Conservation (phyloP, 2,113 vertebrate species). For the Polyodon spathula region DNA sequence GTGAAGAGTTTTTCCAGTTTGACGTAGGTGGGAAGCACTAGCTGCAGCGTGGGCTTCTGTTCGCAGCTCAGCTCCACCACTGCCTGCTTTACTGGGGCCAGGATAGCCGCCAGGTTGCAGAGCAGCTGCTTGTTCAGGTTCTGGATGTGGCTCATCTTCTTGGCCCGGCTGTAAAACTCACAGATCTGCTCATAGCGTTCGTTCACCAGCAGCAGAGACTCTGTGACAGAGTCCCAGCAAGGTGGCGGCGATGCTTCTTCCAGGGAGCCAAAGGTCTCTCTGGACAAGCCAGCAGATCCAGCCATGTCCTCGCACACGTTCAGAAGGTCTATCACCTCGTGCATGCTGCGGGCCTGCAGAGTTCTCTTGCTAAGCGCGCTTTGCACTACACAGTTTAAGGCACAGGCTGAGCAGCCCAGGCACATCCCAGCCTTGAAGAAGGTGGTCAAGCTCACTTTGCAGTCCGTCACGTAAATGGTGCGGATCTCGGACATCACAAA, state of each 20-base stretch:
- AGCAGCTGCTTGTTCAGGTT: constrained; percentile 94
- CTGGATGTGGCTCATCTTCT: constrained; percentile 85
- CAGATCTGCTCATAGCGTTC: constrained; percentile 93
- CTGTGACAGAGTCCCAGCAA: constrained; percentile 89
- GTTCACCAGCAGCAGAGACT: constrained; percentile 87
- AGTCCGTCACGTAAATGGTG: constrained; percentile 87
- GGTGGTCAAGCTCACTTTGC: constrained; percentile 67
- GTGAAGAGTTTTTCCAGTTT: constrained; percentile 97
- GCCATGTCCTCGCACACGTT: constrained; percentile 82
- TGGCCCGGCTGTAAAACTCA: constrained; percentile 87
- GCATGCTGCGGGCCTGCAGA: constrained; percentile 88
- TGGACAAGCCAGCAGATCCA: constrained; percentile 66
- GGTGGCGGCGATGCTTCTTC: constrained; percentile 75
- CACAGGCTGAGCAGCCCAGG: constrained; percentile 86
- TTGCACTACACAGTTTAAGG: constrained; percentile 84
- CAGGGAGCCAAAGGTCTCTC: constrained; percentile 65
- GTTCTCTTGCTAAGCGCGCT: constrained; percentile 87
- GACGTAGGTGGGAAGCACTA: constrained; percentile 89
- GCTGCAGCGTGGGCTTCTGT: constrained; percentile 86
- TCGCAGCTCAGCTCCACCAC: constrained; percentile 87
- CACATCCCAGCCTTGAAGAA: constrained; percentile 82
- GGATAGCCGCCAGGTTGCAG: constrained; percentile 79
- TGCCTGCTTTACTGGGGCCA: constrained; percentile 82
- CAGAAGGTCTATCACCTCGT: constrained; percentile 86
- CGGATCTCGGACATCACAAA: constrained; percentile 97